Evolutionary conservation across 2,113 vertebrate species (phyloP).

Genomic region (Butastur rufipennis): DNA sequence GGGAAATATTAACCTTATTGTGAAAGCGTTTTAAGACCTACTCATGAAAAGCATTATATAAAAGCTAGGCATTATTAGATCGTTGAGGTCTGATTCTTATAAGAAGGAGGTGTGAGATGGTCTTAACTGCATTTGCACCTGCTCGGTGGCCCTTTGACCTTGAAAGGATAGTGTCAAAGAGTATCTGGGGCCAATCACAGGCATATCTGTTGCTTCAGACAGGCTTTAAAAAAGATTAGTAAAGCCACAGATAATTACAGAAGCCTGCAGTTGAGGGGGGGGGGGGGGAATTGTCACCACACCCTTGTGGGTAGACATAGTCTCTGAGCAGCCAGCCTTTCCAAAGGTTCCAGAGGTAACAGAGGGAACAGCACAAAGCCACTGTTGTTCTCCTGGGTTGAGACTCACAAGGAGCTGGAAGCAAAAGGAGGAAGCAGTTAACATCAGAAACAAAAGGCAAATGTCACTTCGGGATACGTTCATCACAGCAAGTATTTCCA

Average conservation of each 20-base stretch:
- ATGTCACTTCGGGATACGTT: neutral
- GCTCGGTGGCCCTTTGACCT: neutral
- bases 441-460: neutral
- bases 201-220: neutral
- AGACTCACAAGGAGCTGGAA: neutral
- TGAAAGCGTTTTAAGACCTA: neutral
- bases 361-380: neutral
- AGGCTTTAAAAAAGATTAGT: neutral
- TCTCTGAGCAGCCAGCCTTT: neutral
- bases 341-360: neutral
- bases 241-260: neutral
- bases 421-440: neutral
- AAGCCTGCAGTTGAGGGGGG: neutral
- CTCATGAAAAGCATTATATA: neutral
- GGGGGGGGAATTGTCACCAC: neutral
- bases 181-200: neutral
- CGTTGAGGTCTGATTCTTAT: neutral
- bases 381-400: neutral
- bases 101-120: neutral
- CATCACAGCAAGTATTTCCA: neutral
- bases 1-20: neutral
- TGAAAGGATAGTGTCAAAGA: accelerated
- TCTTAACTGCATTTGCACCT: neutral
- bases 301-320: neutral
- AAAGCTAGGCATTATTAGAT: neutral